These are phyloP conservation scores for Echinarachnius parma DNA, from an alignment of 53 echinoderm and acorn worm genomes.

Conservation along the genomic window DNA sequence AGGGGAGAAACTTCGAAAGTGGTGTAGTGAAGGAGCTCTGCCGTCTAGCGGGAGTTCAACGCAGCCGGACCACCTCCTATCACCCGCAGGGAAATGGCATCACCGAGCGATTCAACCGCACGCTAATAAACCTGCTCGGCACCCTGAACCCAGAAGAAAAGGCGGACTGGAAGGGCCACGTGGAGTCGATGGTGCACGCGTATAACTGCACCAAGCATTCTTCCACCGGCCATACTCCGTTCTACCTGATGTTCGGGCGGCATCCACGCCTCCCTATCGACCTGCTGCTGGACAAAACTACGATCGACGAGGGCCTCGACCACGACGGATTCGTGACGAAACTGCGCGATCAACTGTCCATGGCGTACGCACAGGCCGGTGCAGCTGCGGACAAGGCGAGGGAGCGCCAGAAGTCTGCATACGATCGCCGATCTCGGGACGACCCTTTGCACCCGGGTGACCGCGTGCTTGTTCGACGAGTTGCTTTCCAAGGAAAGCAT, in stretches of 20 bases:
- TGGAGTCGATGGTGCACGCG: neutral
- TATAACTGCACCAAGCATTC: no score
- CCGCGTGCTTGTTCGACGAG: no score
- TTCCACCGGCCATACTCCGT: no score
- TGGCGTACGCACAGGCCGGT: neutral
- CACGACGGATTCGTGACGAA: neutral
- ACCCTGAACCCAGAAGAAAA: neutral
- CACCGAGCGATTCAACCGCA: constrained; percentile 34
- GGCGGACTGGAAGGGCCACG: neutral
- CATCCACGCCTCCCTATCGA: neutral
- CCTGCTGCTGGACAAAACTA: no score
- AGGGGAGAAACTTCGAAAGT: constrained; percentile 28
- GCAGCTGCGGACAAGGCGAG: no score
- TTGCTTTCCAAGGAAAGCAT: no score
- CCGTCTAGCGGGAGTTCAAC: neutral
- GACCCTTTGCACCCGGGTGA: no score
- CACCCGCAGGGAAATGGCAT: neutral
- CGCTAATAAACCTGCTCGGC: neutral
- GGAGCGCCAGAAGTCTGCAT: no score
- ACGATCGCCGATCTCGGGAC: no score
- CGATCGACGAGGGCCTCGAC: neutral
- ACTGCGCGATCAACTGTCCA: neutral
- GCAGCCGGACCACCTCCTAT: neutral
- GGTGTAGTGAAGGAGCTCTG: constrained; percentile 26
- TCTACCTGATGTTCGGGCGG: neutral